phyloP scores from a whole-genome alignment of 64 coral and sea anemone species.

The Astreopora myriophthalma region DNA sequence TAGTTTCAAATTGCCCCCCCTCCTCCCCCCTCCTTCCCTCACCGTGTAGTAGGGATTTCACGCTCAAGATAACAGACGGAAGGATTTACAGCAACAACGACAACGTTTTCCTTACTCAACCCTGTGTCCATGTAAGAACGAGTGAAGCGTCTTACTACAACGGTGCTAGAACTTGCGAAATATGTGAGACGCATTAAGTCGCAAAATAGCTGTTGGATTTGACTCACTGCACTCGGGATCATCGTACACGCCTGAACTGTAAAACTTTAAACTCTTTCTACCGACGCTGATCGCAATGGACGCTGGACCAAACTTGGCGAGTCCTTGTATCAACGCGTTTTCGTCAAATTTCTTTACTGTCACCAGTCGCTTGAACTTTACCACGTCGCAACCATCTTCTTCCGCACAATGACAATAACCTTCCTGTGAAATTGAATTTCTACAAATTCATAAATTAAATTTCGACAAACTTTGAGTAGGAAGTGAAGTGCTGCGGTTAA shows the following conservation, averaged over 20 bases:
- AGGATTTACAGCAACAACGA: too few species aligned
- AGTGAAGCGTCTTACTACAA: too few species aligned
- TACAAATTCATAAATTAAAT: too few species aligned
- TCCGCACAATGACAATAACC: slow-evolving; percentile 86
- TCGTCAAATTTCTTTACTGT: slow-evolving; percentile 62
- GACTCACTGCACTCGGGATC: slow-evolving; percentile 87
- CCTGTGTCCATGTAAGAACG: too few species aligned
- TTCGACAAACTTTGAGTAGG: too few species aligned
- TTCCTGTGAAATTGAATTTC: slow-evolving; percentile 72
- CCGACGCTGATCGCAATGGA: slow-evolving; percentile 83
- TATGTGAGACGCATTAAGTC: not conserved
- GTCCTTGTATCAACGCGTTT: slow-evolving; percentile 67
- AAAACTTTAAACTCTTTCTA: slow-evolving; percentile 95
- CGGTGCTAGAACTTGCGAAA: too few species aligned
- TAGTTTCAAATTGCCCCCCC: too few species aligned
- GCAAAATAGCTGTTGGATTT: not conserved
- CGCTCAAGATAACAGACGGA: too few species aligned
- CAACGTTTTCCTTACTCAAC: too few species aligned
- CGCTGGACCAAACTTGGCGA: slow-evolving; percentile 89
- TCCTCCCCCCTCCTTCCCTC: too few species aligned
- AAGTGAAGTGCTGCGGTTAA: too few species aligned
- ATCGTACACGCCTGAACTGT: slow-evolving; percentile 84
- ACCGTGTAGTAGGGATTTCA: too few species aligned
- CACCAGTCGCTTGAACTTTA: slow-evolving; percentile 67
- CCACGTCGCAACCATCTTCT: slow-evolving; percentile 75